Conservation (phyloP, 1,140 invertebrate genomes). For the Euglossa dilemma region DNA sequence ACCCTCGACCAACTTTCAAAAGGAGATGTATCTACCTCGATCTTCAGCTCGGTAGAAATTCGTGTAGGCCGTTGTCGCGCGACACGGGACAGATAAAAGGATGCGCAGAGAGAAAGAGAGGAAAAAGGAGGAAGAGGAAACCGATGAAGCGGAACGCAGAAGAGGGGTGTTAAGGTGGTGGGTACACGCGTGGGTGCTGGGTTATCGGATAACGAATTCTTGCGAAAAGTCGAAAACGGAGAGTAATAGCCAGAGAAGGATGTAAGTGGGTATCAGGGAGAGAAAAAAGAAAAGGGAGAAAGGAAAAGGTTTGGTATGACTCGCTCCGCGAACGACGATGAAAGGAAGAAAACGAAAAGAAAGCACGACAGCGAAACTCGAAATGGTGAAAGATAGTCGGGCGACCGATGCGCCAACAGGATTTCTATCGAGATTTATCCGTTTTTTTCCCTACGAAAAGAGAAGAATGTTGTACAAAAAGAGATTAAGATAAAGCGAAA, state of each 20-base stretch:
- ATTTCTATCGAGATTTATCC: conserved; percentile 58
- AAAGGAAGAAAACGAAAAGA: conserved; percentile 1
- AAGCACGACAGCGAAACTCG: conserved; percentile 7
- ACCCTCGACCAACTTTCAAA: conserved; percentile 37
- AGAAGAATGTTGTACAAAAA: conserved; percentile 44
- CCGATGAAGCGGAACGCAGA: background rate
- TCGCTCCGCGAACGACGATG: background rate
- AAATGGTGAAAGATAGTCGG: conserved; percentile 26
- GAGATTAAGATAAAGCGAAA: conserved; percentile 12
- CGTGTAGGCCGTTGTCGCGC: conserved; percentile 32
- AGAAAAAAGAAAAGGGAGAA: background rate
- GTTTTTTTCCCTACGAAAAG: background rate
- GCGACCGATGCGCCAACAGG: conserved; percentile 43
- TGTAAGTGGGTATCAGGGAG: background rate
- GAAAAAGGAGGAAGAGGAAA: background rate
- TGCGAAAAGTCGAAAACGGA: background rate
- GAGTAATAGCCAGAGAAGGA: no score
- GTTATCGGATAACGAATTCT: background rate
- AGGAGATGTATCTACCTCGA: conserved; percentile 60
- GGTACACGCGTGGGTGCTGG: background rate
- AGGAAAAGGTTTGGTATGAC: background rate
- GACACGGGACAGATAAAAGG: background rate
- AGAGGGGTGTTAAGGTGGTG: background rate
- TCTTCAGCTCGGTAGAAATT: conserved; percentile 62
- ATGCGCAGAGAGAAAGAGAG: background rate